Conservation (phyloP, 2,888 invertebrate species). For the Drosophila mulleri region DNA sequence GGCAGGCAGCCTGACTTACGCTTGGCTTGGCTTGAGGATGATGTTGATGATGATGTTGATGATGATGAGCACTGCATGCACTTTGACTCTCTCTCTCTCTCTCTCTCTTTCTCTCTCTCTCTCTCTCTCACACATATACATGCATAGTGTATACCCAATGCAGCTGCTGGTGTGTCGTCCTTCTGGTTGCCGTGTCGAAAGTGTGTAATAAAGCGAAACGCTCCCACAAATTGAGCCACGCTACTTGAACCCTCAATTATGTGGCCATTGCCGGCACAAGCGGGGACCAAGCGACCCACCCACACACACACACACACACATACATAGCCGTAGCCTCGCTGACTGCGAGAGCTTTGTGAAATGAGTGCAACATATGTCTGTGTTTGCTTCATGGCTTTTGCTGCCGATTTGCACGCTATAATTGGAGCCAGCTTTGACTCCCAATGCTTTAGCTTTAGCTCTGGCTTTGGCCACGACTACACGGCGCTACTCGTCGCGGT, state of each 20-base stretch:
- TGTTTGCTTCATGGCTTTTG: conserved; percentile 73
- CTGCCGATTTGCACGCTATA: conserved; percentile 79
- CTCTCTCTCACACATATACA: no score
- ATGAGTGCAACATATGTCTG: conserved; percentile 77
- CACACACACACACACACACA: not conserved
- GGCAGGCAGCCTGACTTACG: conserved; percentile 30
- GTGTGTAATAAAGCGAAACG: conserved; percentile 80
- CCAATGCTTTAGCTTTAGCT: conserved; percentile 12
- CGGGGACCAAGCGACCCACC: conserved; percentile 3
- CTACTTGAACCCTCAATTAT: conserved; percentile 82
- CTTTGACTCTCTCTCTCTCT: conserved; percentile 18
- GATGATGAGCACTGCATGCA: conserved; percentile 39
- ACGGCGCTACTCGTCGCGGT: conserved; percentile 43
- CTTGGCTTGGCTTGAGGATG: conserved; percentile 57
- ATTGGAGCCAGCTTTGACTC: conserved; percentile 68
- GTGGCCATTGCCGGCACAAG: conserved; percentile 70
- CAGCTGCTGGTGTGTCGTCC: conserved; percentile 17
- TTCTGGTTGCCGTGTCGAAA: conserved; percentile 72
- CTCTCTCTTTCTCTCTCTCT: no score
- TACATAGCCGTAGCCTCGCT: not conserved
- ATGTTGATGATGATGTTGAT: conserved; percentile 13
- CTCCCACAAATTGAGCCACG: conserved; percentile 79
- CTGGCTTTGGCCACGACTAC: conserved; percentile 4
- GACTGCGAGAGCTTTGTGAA: conserved; percentile 61
- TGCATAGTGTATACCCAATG: conserved; percentile 18